Percentiles rank a stretch among this genome's conserved stretches.
Evolutionary conservation across 2,888 invertebrate genomes (phyloP).

Genomic region (Metacarcinus magister): DNA sequence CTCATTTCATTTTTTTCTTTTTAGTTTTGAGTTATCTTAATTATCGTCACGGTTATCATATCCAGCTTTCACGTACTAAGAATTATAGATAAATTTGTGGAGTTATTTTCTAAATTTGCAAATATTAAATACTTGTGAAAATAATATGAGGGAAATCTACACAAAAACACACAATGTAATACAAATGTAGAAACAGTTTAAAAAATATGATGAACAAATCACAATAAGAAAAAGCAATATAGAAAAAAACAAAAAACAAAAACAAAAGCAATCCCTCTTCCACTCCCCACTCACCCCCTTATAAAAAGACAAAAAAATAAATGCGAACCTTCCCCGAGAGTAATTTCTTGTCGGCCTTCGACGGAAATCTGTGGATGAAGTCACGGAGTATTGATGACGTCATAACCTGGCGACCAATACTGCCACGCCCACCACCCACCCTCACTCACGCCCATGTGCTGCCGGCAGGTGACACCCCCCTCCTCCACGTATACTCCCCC

Average conservation of each 20-base stretch:
- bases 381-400: slow-evolving; percentile 41
- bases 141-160: background rate
- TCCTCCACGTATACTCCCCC: background rate
- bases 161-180: background rate
- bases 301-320: background rate
- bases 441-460: slow-evolving; percentile 26
- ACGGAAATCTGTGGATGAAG: background rate
- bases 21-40: background rate
- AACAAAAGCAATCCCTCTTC: background rate
- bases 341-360: background rate
- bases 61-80: background rate
- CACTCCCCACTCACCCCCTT: background rate
- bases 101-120: too few relatives aligned
- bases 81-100: background rate
- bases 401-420: slow-evolving; percentile 31
- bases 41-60: background rate
- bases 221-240: background rate
- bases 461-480: slow-evolving; percentile 22
- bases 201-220: background rate
- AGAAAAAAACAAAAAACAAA: background rate
- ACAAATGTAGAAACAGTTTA: background rate
- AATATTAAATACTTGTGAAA: too few relatives aligned
- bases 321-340: background rate
- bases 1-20: background rate
- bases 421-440: background rate